Evolutionary conservation across 2,113 vertebrate species (phyloP).

Genomic region (Misgurnus mizolepis): DNA sequence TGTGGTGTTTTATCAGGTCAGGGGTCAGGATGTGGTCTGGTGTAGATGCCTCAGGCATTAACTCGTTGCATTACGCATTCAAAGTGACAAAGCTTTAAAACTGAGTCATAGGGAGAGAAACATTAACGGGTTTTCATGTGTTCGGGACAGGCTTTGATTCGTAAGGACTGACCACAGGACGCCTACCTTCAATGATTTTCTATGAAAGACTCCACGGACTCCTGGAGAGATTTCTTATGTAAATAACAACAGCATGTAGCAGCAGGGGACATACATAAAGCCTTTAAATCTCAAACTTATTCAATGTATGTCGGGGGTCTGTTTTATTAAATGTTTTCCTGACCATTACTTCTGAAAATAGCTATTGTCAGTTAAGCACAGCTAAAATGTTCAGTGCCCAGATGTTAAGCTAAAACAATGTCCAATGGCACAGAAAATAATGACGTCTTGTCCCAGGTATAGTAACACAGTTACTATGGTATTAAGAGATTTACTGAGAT

Average conservation of each 20-base stretch:
- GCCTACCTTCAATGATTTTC: slow-evolving; percentile 22
- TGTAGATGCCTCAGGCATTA: neutral
- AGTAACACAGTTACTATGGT: no score
- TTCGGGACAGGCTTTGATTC: slow-evolving; percentile 13
- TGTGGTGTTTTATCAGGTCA: neutral
- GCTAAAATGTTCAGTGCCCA: no score
- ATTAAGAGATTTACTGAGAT: no score
- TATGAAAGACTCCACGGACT: neutral
- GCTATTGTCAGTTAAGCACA: no score
- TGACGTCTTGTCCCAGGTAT: no score
- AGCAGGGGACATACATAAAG: slow-evolving; percentile 39
- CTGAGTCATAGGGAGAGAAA: slow-evolving; percentile 14
- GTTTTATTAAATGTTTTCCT: neutral
- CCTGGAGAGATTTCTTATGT: slow-evolving; percentile 41
- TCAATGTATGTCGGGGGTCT: neutral
- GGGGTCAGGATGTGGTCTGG: neutral
- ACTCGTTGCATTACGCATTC: neutral
- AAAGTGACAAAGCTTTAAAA: slow-evolving; percentile 18
- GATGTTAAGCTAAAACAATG: neutral
- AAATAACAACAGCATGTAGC: slow-evolving; percentile 41
- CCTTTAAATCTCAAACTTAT: neutral
- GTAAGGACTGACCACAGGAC: slow-evolving; percentile 23
- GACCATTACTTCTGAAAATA: neutral
- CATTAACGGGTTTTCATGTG: slow-evolving; percentile 14
- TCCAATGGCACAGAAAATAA: neutral